phyloP scores from a whole-genome alignment of 1,140 invertebrate genomes.

The Aphaenogaster rudis region DNA sequence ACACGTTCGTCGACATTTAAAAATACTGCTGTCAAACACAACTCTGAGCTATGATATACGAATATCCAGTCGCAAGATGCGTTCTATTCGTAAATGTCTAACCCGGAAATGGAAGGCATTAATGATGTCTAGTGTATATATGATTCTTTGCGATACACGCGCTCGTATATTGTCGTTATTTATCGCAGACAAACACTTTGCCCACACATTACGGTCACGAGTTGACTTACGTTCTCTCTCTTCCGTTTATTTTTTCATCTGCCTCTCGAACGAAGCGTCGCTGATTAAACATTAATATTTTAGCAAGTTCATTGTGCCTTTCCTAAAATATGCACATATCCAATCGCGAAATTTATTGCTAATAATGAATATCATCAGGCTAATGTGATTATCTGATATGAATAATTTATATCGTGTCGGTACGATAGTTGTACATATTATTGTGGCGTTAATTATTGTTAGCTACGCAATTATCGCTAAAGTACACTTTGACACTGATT shows the following conservation, averaged over 20 bases:
- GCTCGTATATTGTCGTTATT: slow-evolving; percentile 36
- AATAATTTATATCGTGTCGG: slow-evolving; percentile 7
- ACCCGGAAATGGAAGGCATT: slow-evolving; percentile 26
- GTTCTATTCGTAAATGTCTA: slow-evolving; percentile 16
- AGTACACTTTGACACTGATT: slow-evolving; percentile 64
- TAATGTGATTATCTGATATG: not conserved
- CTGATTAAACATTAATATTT: slow-evolving; percentile 30
- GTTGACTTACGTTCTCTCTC: slow-evolving; percentile 18
- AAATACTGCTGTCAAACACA: not conserved
- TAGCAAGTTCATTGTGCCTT: slow-evolving; percentile 8
- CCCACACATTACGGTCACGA: slow-evolving; percentile 3
- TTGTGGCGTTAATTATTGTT: slow-evolving; percentile 18
- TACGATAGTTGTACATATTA: not conserved
- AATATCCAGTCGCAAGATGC: slow-evolving; percentile 2
- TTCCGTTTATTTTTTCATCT: slow-evolving; percentile 8
- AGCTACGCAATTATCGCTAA: slow-evolving; percentile 3
- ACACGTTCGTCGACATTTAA: not conserved
- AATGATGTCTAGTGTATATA: slow-evolving; percentile 2
- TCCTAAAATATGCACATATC: slow-evolving; percentile 13
- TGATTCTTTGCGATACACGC: not conserved
- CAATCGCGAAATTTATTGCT: slow-evolving; percentile 13
- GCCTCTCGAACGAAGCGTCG: not conserved
- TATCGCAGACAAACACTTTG: slow-evolving; percentile 25
- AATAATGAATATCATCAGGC: not conserved
- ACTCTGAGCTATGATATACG: slow-evolving; percentile 17